Percentiles rank a stretch among this genome's conserved stretches.
These are phyloP conservation scores for Trichonephila inaurata DNA, from an alignment of 1,140 invertebrate species.

Conservation along the genomic window DNA sequence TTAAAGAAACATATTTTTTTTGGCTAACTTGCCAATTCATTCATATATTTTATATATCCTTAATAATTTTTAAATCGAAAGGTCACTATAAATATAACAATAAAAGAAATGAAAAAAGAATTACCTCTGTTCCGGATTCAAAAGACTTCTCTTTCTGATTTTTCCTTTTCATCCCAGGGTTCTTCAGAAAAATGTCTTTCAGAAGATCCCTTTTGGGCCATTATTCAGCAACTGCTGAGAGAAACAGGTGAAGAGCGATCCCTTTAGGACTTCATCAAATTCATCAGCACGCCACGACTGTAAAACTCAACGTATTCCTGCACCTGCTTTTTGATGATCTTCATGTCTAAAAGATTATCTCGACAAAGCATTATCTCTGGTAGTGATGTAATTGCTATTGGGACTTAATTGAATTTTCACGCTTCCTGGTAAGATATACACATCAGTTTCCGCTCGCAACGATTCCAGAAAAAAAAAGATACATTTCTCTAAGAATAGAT, in stretches of 20 bases:
- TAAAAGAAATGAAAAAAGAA: not conserved
- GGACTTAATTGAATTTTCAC: conserved; percentile 70
- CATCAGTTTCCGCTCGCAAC: not conserved
- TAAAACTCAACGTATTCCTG: not conserved
- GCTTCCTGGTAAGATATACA: conserved; percentile 9
- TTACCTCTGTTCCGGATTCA: not conserved
- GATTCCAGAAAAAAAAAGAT: no score
- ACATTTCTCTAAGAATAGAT: no score
- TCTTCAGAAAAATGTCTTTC: not conserved
- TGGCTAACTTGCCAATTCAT: no score
- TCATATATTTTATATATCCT: no score
- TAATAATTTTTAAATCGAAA: no score
- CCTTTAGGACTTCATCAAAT: conserved; percentile 66
- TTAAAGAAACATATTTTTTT: no score
- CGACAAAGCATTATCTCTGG: conserved; percentile 48
- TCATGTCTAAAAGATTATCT: conserved; percentile 67
- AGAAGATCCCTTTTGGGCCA: not conserved
- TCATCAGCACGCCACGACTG: conserved; percentile 36
- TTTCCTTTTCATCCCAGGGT: not conserved
- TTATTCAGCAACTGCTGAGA: not conserved
- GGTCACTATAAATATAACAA: not conserved
- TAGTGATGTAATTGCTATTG: conserved; percentile 60
- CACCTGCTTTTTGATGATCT: conserved; percentile 46
- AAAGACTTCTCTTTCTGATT: not conserved
- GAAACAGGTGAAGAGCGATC: conserved; percentile 53